Conservation (phyloP, 1,140 invertebrate genomes). For the Heliconius hewitsoni region DNA sequence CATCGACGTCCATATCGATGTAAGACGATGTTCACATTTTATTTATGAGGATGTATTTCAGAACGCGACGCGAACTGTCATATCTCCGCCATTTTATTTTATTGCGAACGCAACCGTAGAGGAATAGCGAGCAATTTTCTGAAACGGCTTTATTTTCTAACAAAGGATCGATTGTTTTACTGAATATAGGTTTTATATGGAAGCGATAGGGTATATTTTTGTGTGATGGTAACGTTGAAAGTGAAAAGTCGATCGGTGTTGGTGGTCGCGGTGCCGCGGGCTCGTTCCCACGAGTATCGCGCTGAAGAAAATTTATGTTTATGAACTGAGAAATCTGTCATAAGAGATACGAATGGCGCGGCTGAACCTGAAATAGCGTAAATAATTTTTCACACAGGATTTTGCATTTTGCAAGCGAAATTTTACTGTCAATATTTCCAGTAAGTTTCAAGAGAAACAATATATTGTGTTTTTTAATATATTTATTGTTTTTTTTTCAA, state of each 20-base stretch:
- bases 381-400: constrained; percentile 75
- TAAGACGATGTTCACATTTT: constrained; percentile 65
- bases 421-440: constrained; percentile 1
- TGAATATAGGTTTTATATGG: constrained; percentile 34
- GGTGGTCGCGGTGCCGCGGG: constrained; percentile 71
- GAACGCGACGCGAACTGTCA: constrained; percentile 46
- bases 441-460: not conserved
- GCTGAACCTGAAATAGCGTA: constrained; percentile 74
- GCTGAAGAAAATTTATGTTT: constrained; percentile 78
- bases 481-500: not conserved
- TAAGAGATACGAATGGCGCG: constrained; percentile 74
- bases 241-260: constrained; percentile 76
- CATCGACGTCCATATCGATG: constrained; percentile 49
- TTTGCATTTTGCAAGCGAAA: constrained; percentile 43
- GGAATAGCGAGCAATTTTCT: constrained; percentile 66
- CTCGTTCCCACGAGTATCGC: constrained; percentile 76
- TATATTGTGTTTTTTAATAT: not conserved
- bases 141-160: constrained; percentile 76
- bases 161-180: constrained; percentile 32
- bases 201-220: constrained; percentile 46
- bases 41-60: constrained; percentile 60
- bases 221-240: constrained; percentile 49
- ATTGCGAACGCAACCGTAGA: constrained; percentile 63
- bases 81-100: constrained; percentile 67
- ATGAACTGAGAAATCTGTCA: constrained; percentile 79